Percentiles rank a stretch among this genome's conserved stretches.
Evolutionary conservation across 2,113 vertebrate genomes (phyloP).

Genomic region (Thomomys bottae): DNA sequence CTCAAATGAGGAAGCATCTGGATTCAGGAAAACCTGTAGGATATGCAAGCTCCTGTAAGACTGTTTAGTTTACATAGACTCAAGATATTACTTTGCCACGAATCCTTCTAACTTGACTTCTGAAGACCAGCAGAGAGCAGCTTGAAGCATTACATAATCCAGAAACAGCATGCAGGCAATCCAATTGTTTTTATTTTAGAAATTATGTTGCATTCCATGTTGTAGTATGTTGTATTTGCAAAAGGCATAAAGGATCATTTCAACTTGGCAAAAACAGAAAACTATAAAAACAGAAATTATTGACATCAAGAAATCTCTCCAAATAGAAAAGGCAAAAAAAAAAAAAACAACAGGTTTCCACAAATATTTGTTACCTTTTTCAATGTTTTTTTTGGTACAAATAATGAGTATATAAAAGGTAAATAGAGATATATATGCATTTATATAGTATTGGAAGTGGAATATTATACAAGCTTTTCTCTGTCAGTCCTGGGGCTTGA

Average conservation of each 20-base stretch:
- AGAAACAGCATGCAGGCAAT: not conserved
- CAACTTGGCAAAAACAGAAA: slow-evolving; percentile 42
- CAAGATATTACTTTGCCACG: not conserved
- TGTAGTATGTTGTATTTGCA: no score
- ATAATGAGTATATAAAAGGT: not conserved
- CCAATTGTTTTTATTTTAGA: slow-evolving; percentile 39
- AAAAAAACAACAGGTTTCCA: not conserved
- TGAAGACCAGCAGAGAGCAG: slow-evolving; percentile 27
- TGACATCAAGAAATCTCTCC: slow-evolving; percentile 23
- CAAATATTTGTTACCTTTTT: slow-evolving; percentile 4
- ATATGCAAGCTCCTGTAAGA: not conserved
- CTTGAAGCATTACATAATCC: slow-evolving; percentile 21
- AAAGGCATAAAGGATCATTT: slow-evolving; percentile 25
- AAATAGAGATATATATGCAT: not conserved
- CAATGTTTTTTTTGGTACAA: not conserved
- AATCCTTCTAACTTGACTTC: slow-evolving; percentile 41
- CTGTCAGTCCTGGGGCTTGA: no score
- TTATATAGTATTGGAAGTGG: not conserved
- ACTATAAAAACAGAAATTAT: slow-evolving; percentile 50
- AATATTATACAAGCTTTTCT: not conserved
- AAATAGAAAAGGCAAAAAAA: not conserved
- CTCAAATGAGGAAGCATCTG: not conserved
- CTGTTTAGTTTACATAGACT: not conserved
- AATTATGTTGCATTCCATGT: slow-evolving; percentile 44
- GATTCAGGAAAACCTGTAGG: not conserved